Conservation (phyloP, 2,797 vertebrate genomes). For the Glossophaga mutica region DNA sequence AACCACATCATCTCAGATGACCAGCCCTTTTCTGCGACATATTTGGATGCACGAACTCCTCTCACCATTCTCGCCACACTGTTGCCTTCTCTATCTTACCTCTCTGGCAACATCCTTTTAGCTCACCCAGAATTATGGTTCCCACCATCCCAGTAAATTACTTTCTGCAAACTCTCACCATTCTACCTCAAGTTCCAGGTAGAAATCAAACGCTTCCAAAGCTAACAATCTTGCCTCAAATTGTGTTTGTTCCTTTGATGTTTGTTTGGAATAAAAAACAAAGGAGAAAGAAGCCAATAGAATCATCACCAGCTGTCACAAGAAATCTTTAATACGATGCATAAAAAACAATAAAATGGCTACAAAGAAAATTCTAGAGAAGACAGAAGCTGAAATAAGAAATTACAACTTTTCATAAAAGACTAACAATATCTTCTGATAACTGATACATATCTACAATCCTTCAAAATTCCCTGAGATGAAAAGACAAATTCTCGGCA, state of each 20-base stretch:
- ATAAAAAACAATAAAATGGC: neutral
- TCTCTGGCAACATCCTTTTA: neutral
- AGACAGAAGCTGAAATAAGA: neutral
- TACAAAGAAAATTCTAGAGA: neutral
- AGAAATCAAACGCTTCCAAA: neutral
- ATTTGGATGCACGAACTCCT: neutral
- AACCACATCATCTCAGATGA: neutral
- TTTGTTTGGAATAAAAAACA: neutral
- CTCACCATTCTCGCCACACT: neutral
- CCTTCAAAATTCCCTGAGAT: conserved; percentile 38
- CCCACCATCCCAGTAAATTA: neutral
- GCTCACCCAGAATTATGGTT: neutral
- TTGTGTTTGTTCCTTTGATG: neutral
- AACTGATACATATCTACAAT: conserved; percentile 42
- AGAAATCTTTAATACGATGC: neutral
- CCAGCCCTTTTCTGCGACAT: neutral
- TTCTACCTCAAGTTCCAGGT: neutral
- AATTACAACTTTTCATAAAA: neutral
- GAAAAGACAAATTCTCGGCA: conserved; percentile 5
- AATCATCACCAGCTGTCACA: neutral
- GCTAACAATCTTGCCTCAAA: neutral
- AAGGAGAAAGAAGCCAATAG: neutral
- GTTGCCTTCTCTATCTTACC: neutral
- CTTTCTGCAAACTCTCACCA: neutral
- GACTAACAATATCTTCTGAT: conserved; percentile 53